phyloP scores from a whole-genome alignment of 2,888 invertebrate genomes.

The Halocaridina rubra region DNA sequence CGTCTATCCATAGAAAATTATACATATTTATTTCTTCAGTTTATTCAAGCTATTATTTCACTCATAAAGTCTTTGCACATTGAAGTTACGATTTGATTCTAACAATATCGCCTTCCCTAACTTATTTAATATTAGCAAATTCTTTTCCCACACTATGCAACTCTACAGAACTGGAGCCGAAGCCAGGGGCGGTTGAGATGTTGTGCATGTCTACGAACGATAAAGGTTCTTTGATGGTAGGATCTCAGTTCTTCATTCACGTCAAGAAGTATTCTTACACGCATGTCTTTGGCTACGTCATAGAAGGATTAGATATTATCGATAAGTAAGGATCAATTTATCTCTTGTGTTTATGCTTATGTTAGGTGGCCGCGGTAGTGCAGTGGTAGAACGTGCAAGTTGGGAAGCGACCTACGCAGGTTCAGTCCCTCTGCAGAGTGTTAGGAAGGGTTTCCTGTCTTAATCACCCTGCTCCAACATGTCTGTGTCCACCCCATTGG shows the following conservation, averaged over 20 bases:
- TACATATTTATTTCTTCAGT: too few species aligned
- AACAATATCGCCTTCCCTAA: too few species aligned
- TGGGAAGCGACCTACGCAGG: not conserved
- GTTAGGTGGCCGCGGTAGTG: not conserved
- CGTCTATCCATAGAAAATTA: too few species aligned
- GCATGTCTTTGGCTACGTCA: constrained; percentile 83
- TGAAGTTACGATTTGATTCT: too few species aligned
- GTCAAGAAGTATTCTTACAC: constrained; percentile 87
- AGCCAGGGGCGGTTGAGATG: constrained; percentile 85
- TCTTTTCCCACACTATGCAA: too few species aligned
- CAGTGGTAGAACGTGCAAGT: not conserved
- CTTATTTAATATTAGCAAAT: too few species aligned
- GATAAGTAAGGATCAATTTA: constrained; percentile 68
- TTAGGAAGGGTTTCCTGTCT: not conserved
- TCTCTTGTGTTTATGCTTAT: too few species aligned
- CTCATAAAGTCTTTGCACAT: too few species aligned
- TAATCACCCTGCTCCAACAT: too few species aligned
- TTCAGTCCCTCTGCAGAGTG: too few species aligned
- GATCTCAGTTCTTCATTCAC: constrained; percentile 84
- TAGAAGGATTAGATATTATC: constrained; percentile 82
- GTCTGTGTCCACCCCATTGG: too few species aligned
- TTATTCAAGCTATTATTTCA: too few species aligned
- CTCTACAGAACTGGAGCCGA: constrained; percentile 75
- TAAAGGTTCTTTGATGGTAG: constrained; percentile 84
- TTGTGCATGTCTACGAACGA: constrained; percentile 82